These are phyloP conservation scores for Cenopis cana DNA, from an alignment of 2,888 invertebrate genomes.

Conservation along the genomic window DNA sequence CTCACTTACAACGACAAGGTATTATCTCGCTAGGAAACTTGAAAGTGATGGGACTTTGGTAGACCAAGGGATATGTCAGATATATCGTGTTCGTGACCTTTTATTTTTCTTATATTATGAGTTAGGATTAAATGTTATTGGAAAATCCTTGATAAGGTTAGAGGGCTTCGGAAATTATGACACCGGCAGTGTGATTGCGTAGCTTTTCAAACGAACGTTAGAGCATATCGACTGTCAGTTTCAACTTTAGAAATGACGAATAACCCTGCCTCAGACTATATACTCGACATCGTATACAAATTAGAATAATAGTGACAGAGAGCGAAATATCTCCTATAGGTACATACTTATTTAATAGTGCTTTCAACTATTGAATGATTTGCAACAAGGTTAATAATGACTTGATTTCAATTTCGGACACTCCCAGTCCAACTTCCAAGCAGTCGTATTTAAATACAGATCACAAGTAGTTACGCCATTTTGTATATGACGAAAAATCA, in stretches of 20 bases:
- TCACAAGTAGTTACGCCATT: not conserved
- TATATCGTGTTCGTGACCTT: conserved; percentile 9
- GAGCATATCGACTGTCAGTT: too few relatives aligned
- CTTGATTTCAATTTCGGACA: not conserved
- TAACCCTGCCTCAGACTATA: too few relatives aligned
- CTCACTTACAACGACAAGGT: not conserved
- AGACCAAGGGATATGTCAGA: too few relatives aligned
- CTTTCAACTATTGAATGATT: too few relatives aligned
- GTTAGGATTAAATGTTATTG: not conserved
- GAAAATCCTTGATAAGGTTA: not conserved
- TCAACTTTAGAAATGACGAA: not conserved
- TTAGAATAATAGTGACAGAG: too few relatives aligned
- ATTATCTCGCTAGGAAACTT: not conserved
- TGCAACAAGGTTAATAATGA: too few relatives aligned
- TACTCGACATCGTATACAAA: too few relatives aligned
- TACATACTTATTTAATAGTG: too few relatives aligned
- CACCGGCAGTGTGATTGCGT: too few relatives aligned
- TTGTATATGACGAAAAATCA: not conserved
- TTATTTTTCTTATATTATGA: not conserved
- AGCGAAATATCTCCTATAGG: too few relatives aligned
- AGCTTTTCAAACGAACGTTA: too few relatives aligned
- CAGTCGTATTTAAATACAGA: not conserved
- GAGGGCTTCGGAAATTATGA: too few relatives aligned
- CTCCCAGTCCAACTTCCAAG: not conserved
- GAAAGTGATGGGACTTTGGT: not conserved